Base-by-base conservation (phyloP, 2,113 vertebrate species). In the Pedetes capensis region DNA sequence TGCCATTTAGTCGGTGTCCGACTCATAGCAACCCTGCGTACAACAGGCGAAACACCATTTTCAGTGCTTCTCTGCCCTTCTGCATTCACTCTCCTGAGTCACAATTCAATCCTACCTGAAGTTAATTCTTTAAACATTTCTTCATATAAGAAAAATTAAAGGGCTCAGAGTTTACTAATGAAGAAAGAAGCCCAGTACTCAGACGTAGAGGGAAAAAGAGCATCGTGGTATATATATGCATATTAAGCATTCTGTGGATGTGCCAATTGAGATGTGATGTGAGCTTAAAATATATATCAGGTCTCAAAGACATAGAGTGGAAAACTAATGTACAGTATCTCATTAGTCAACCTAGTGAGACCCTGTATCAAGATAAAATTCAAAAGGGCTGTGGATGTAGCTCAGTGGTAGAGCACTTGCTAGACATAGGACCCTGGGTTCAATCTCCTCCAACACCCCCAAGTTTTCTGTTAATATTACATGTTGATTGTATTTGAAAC, bases 161-260 rank as follows among this genome's bases (percentile, higher is more conserved):
- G 4, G 17, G 23, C 6, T 84, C 29, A 72, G 39, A 29, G 32
- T 47, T 87, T 75, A 22, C 76, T 59, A 59, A 13, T 34, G 29
- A 83, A 91, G 34, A 76, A 47, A n/a, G 16, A 64, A 84, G 39
- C 80, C 34, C 2, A 79, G 20, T 9, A 47, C 34, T 13, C 16
- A 71, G 39, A 78, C 29, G 20, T n/a, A n/a, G n/a, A n/a, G n/a
- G n/a, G n/a, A n/a, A n/a, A n/a, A n/a, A n/a, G n/a, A n/a, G n/a
- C n/a, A n/a, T n/a, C n/a, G n/a, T n/a, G n/a, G n/a, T n/a, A 23
- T 4, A 4, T 6, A 20, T 25, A 37, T 23, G 23, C 4, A 1
- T 39, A 32, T 22, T 34, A 27, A 69, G 16, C 14, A 6, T 18
- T 82, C 37, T 27, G 25, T 25, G 81, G 42, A 17, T 6, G 14